Conservation (phyloP, 2,888 invertebrate genomes). For the Syritta pipiens region DNA sequence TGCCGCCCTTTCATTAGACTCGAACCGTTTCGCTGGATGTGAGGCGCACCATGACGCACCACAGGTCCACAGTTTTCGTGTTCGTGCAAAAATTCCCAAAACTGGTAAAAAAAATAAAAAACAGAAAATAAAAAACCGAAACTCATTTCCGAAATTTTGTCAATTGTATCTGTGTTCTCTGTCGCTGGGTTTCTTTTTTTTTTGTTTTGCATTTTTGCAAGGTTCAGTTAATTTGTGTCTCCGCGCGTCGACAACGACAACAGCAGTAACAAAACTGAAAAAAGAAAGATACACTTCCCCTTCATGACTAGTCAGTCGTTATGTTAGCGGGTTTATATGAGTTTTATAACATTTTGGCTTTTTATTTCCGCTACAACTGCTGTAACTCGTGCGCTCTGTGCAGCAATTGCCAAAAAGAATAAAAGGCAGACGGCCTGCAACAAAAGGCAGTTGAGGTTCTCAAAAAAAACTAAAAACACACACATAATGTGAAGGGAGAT, state of each 20-base stretch:
- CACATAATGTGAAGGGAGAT: neutral
- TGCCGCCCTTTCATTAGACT: too few relatives aligned
- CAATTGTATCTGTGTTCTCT: constrained; percentile 44
- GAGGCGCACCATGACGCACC: too few relatives aligned
- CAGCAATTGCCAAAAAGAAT: constrained; percentile 37
- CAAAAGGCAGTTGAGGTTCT: too few relatives aligned
- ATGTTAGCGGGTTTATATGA: constrained; percentile 57
- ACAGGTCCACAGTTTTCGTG: too few relatives aligned
- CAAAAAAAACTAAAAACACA: too few relatives aligned
- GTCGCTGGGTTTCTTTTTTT: too few relatives aligned
- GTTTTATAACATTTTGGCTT: constrained; percentile 67
- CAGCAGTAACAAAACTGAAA: neutral
- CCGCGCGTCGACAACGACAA: constrained; percentile 2
- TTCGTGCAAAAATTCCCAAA: too few relatives aligned
- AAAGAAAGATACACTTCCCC: neutral
- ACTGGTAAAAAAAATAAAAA: too few relatives aligned
- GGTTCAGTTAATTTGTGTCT: constrained; percentile 44
- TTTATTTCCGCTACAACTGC: constrained; percentile 68
- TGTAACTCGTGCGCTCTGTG: too few relatives aligned
- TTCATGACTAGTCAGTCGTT: constrained; percentile 26
- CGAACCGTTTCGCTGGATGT: too few relatives aligned
- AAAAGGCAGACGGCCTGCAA: constrained; percentile 34
- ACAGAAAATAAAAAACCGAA: constrained; percentile 29
- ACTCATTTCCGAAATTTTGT: constrained; percentile 61
- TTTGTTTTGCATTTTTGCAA: too few relatives aligned